Conservation (phyloP, 23 tunicate genomes). For the Styela plicata region DNA sequence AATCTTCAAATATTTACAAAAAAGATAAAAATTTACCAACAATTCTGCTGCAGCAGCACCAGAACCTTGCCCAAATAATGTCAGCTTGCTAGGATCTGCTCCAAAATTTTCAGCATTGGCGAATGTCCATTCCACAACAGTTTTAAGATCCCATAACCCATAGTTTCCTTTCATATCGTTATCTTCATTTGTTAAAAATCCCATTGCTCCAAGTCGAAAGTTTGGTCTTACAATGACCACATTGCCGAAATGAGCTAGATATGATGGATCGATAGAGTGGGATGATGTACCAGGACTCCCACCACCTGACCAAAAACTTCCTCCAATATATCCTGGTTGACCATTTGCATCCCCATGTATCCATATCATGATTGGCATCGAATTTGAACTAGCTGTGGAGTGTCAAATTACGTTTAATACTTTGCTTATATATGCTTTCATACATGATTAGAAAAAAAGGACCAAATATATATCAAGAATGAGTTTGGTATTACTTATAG, state of each 20-base stretch:
- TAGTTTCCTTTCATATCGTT: conserved; percentile 26
- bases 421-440: no score
- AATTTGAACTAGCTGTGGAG: background rate
- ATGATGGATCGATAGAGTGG: conserved; percentile 6
- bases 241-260: conserved; percentile 2
- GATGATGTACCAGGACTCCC: conserved; percentile 5
- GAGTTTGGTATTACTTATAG: no score
- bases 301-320: conserved; percentile 29
- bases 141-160: conserved; percentile 44
- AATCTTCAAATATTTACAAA: no score
- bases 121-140: conserved; percentile 36
- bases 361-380: conserved; percentile 20
- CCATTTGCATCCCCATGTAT: conserved; percentile 12
- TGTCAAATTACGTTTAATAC: no score
- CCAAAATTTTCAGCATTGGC: conserved; percentile 35
- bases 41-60: conserved; percentile 56
- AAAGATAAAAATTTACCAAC: conserved; percentile 28
- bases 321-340: background rate
- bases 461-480: no score
- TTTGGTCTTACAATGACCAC: background rate
- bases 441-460: no score
- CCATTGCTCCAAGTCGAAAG: conserved; percentile 42
- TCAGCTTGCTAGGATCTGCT: conserved; percentile 26
- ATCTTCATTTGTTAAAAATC: conserved; percentile 34
- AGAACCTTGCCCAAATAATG: conserved; percentile 40